These are phyloP conservation scores for Syrrhaptes paradoxus DNA, from an alignment of 2,113 vertebrate genomes.

Conservation along the genomic window DNA sequence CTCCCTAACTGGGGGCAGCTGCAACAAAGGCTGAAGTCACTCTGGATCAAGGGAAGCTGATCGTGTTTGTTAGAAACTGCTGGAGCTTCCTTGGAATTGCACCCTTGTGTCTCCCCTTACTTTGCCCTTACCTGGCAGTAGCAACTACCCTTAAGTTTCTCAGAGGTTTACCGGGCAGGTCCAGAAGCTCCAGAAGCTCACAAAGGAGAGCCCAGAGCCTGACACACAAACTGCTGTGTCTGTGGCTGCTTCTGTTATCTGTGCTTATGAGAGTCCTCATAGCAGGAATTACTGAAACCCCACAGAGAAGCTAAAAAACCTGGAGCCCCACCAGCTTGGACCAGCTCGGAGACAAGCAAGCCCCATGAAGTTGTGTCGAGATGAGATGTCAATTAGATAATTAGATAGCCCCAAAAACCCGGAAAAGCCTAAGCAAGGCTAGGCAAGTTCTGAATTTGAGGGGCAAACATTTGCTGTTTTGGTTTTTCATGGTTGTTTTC, in stretches of 20 bases:
- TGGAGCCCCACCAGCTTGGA: not conserved
- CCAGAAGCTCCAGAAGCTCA: not conserved
- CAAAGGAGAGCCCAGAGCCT: not conserved
- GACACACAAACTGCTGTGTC: not conserved
- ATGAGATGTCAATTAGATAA: not conserved
- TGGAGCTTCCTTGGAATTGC: not conserved
- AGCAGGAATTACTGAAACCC: not conserved
- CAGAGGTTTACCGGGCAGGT: not conserved
- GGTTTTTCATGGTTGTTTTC: not conserved
- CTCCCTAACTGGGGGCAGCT: not conserved
- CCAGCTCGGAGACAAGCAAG: not conserved
- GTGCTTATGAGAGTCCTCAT: not conserved
- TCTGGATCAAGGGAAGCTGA: not conserved
- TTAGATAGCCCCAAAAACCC: not conserved
- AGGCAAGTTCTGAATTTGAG: not conserved
- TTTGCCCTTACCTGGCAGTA: not conserved
- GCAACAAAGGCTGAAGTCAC: not conserved
- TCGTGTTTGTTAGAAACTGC: not conserved
- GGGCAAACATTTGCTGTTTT: not conserved
- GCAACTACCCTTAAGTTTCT: not conserved
- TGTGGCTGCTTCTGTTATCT: not conserved
- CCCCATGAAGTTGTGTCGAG: not conserved
- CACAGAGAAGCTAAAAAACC: not conserved
- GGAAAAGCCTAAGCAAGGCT: not conserved
- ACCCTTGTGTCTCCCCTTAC: not conserved